phyloP scores from a whole-genome alignment of 2,113 vertebrate species.

The Coptodon rendalli region DNA sequence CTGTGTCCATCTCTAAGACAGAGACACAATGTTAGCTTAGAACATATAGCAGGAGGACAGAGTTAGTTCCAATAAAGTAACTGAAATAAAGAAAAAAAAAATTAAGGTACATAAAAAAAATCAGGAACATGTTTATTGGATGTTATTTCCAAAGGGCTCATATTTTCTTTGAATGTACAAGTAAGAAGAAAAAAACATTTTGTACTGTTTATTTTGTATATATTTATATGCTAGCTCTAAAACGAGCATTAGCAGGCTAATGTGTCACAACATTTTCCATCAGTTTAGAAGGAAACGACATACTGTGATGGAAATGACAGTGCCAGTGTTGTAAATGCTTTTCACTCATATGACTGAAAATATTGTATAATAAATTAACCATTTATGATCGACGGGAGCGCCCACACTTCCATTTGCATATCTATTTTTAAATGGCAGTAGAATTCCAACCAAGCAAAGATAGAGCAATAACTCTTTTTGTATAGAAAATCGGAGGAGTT shows the following conservation, averaged over 20 bases:
- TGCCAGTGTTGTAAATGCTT: background rate
- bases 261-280: background rate
- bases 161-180: background rate
- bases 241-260: background rate
- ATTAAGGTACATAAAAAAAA: background rate
- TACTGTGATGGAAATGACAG: background rate
- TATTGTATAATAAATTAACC: background rate
- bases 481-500: background rate
- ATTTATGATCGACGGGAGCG: background rate
- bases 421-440: background rate
- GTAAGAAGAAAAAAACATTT: background rate
- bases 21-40: background rate
- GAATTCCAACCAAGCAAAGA: background rate
- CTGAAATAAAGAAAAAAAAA: background rate
- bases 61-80: background rate
- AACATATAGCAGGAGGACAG: background rate
- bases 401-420: background rate
- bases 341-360: background rate
- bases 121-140: background rate
- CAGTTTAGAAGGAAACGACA: background rate
- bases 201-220: background rate
- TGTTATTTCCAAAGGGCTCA: background rate
- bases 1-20: accelerated
- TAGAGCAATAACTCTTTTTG: background rate
- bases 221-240: background rate